Conservation (phyloP, 2,113 vertebrate genomes). For the Dunckerocampus dactyliophorus region DNA sequence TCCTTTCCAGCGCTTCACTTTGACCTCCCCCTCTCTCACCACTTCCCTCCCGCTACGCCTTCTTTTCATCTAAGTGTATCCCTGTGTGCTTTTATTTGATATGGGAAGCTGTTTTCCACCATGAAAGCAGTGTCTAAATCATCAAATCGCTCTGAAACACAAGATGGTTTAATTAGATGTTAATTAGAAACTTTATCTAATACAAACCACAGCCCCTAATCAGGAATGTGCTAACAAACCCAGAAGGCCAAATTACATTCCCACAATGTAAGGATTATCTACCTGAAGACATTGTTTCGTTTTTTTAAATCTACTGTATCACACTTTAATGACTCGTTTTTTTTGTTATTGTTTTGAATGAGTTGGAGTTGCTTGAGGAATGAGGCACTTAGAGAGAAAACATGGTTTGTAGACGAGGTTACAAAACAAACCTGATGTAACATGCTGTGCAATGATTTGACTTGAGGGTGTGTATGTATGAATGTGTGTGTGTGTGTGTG, state of each 20-base stretch:
- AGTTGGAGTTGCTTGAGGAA: conserved; percentile 21
- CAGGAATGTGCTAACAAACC: conserved; percentile 49
- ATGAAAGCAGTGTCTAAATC: conserved; percentile 49
- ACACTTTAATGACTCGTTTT: conserved; percentile 28
- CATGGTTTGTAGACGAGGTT: conserved; percentile 37
- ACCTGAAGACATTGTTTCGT: conserved; percentile 49
- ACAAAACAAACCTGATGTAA: conserved; percentile 39
- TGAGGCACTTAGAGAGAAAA: conserved; percentile 51
- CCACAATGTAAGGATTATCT: conserved; percentile 47
- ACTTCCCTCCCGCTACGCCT: neutral
- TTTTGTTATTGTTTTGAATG: conserved; percentile 17
- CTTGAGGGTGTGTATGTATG: conserved; percentile 27
- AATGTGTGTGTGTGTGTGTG: conserved; percentile 31
- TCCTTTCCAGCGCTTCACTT: conserved; percentile 15
- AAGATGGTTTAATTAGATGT: conserved; percentile 65
- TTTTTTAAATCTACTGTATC: conserved; percentile 31
- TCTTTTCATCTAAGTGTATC: conserved; percentile 32
- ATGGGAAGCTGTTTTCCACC: conserved; percentile 34
- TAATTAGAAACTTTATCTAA: conserved; percentile 67
- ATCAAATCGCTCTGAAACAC: conserved; percentile 50
- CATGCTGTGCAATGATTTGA: conserved; percentile 29
- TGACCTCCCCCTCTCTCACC: conserved; percentile 24
- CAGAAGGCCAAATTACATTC: conserved; percentile 51
- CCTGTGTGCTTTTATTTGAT: conserved; percentile 48
- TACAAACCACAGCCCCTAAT: conserved; percentile 48